phyloP scores from a whole-genome alignment of 2,113 vertebrate species.

The Pterocles gutturalis region DNA sequence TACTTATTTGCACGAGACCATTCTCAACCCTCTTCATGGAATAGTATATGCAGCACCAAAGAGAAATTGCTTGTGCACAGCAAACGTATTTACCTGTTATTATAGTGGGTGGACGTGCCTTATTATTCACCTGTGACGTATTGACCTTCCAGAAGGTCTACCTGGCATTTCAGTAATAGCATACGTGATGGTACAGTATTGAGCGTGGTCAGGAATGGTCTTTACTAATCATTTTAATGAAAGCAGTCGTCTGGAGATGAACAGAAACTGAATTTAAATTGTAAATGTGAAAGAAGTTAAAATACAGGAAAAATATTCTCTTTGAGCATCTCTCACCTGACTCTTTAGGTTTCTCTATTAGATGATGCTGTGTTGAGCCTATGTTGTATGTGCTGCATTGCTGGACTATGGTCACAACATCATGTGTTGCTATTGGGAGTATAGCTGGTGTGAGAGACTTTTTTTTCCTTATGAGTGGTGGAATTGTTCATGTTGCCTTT shows the following conservation, averaged over 20 bases:
- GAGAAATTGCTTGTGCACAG: background rate
- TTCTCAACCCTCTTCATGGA: background rate
- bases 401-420: background rate
- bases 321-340: background rate
- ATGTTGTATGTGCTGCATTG: background rate
- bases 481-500: background rate
- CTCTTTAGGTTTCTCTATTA: background rate
- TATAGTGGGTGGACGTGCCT: slow-evolving; percentile 16
- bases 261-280: slow-evolving; percentile 46
- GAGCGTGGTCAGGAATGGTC: slow-evolving; percentile 19
- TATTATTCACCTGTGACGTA: background rate
- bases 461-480: background rate
- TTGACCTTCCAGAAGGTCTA: slow-evolving; percentile 47
- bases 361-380: background rate
- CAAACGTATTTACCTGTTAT: background rate
- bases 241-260: slow-evolving; percentile 8
- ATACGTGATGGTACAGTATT: background rate
- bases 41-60: background rate
- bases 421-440: background rate
- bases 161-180: slow-evolving; percentile 25
- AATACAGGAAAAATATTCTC: background rate
- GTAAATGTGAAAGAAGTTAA: background rate
- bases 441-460: background rate
- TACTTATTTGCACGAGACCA: background rate
- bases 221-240: slow-evolving; percentile 43